Conservation (phyloP, 2,888 invertebrate genomes). For the Ophion costatus region DNA sequence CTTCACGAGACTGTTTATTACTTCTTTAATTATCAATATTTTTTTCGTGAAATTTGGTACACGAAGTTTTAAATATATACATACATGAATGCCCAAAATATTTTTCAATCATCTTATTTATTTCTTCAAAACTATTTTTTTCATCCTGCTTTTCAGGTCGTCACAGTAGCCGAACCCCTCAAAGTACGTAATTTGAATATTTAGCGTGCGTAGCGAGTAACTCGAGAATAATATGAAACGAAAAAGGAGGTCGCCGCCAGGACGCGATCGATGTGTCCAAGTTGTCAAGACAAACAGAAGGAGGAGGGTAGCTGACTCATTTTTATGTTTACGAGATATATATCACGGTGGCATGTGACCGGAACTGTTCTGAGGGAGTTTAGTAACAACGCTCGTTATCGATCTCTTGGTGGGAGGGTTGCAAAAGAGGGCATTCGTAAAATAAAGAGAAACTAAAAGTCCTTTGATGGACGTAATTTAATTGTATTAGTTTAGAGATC, state of each 20-base stretch:
- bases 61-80: too few relatives aligned
- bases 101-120: too few relatives aligned
- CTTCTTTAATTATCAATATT: too few relatives aligned
- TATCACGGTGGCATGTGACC: conserved; percentile 20
- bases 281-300: conserved; percentile 40
- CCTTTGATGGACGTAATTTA: conserved; percentile 1
- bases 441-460: conserved; percentile 2
- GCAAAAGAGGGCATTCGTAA: not conserved
- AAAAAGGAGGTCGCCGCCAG: conserved; percentile 13
- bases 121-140: too few relatives aligned
- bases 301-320: conserved; percentile 42
- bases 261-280: conserved; percentile 51
- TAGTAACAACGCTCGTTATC: conserved; percentile 29
- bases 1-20: too few relatives aligned
- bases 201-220: not conserved
- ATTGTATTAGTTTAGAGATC: not conserved
- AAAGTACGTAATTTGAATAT: not conserved
- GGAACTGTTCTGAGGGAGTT: conserved; percentile 6
- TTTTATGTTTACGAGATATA: conserved; percentile 42
- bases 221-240: not conserved
- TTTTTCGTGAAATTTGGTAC: too few relatives aligned
- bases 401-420: conserved; percentile 33
- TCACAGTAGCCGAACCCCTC: too few relatives aligned
- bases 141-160: too few relatives aligned
- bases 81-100: too few relatives aligned